phyloP scores from a whole-genome alignment of 2,113 vertebrate genomes.

The Callaeas wilsoni region DNA sequence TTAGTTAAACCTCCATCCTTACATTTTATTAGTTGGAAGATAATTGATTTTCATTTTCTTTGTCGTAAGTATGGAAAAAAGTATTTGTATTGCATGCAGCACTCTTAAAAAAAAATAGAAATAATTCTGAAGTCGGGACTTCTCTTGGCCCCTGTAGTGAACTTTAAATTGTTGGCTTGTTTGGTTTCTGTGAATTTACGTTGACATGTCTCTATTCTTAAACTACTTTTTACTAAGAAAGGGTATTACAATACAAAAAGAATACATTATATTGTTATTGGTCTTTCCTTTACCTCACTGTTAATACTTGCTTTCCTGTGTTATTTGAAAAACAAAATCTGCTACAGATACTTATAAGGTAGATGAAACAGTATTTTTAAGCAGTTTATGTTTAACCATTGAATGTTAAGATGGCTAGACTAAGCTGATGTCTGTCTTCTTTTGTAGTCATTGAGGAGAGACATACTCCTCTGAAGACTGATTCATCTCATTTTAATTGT shows the following conservation, averaged over 20 bases:
- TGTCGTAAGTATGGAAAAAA: background rate
- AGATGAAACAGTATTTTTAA: background rate
- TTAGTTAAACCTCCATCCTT: background rate
- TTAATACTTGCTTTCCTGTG: background rate
- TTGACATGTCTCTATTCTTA: background rate
- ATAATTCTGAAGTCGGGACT: background rate
- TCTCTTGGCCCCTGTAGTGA: background rate
- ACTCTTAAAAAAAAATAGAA: background rate
- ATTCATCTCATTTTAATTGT: background rate
- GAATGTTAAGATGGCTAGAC: background rate
- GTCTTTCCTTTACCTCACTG: background rate
- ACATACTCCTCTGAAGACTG: background rate
- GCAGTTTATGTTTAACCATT: background rate
- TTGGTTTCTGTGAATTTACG: background rate
- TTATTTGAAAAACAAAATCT: background rate
- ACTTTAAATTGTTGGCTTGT: background rate
- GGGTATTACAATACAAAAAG: background rate
- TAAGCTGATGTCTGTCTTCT: background rate
- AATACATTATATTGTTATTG: background rate
- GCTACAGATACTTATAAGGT: background rate
- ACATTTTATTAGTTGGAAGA: background rate
- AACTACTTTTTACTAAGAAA: background rate
- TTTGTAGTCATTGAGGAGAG: background rate
- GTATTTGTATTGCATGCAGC: background rate
- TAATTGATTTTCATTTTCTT: background rate